Percentiles rank a stretch among this genome's conserved stretches.
Evolutionary conservation across 2,113 vertebrate genomes (phyloP).

Genomic region (Psittacus erithacus): DNA sequence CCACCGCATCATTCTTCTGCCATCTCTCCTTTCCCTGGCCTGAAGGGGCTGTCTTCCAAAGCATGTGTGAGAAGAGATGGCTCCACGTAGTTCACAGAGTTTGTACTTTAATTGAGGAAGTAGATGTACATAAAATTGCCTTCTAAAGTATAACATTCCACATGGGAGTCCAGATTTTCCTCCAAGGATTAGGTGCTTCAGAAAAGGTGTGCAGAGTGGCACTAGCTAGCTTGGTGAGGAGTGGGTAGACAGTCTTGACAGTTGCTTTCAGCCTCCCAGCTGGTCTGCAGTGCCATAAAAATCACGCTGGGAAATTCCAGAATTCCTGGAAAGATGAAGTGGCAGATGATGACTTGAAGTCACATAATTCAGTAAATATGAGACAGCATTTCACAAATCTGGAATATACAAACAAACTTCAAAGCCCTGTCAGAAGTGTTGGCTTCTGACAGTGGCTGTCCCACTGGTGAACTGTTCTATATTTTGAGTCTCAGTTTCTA

Average conservation of each 20-base stretch:
- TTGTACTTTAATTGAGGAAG: neutral
- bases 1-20: neutral
- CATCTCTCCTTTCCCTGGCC: fast-evolving
- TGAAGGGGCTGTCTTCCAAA: fast-evolving
- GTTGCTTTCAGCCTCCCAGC: neutral
- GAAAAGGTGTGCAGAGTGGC: neutral
- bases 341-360: neutral
- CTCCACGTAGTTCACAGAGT: neutral
- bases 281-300: neutral
- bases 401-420: neutral
- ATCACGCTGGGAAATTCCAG: neutral
- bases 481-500: neutral
- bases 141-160: neutral
- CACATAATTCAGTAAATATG: neutral
- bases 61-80: fast-evolving
- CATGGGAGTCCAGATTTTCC: neutral
- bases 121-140: neutral
- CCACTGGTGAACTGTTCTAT: neutral
- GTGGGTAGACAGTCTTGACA: fast-evolving
- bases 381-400: neutral
- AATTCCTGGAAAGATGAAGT: neutral
- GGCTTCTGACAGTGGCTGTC: neutral
- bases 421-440: neutral
- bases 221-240: neutral
- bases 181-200: neutral